phyloP scores from a whole-genome alignment of 1,140 invertebrate genomes.

The Brachionus koreanus region DNA sequence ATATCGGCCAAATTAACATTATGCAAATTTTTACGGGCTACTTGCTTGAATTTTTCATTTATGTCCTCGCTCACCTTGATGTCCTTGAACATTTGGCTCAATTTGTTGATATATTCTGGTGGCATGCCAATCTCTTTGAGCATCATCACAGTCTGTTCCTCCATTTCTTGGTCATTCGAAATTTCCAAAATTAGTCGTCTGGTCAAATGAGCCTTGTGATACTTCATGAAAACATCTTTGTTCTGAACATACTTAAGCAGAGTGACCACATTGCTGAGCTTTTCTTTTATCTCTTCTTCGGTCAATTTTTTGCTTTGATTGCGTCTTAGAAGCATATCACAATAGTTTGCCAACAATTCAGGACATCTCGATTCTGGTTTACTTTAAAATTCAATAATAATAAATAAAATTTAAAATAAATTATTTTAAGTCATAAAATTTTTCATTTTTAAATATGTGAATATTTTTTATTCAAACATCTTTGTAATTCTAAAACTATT shows the following conservation, averaged over 20 bases:
- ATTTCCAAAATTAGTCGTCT: slow-evolving; percentile 88
- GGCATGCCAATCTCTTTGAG: slow-evolving; percentile 87
- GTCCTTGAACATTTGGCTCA: slow-evolving; percentile 91
- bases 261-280: slow-evolving; percentile 83
- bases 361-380: slow-evolving; percentile 86
- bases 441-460: too few relatives aligned
- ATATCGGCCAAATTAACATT: slow-evolving; percentile 27
- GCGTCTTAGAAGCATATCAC: slow-evolving; percentile 96
- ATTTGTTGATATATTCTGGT: slow-evolving; percentile 96
- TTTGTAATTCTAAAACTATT: too few relatives aligned
- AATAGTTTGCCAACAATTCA: slow-evolving; percentile 96
- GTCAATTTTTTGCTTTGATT: slow-evolving; percentile 86
- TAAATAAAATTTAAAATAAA: too few relatives aligned
- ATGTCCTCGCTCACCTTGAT: slow-evolving; percentile 97
- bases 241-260: slow-evolving; percentile 98
- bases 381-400: background rate
- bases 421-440: too few relatives aligned
- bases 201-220: slow-evolving; percentile 96
- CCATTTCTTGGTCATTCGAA: slow-evolving; percentile 96
- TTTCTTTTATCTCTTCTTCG: slow-evolving; percentile 87
- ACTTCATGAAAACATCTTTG: slow-evolving; percentile 99
- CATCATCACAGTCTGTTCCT: slow-evolving; percentile 99
- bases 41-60: slow-evolving; percentile 83
- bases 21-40: slow-evolving; percentile 19
- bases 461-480: too few relatives aligned